These are phyloP conservation scores for Heterochromis multidens DNA, from an alignment of 2,113 vertebrate genomes.

Conservation along the genomic window DNA sequence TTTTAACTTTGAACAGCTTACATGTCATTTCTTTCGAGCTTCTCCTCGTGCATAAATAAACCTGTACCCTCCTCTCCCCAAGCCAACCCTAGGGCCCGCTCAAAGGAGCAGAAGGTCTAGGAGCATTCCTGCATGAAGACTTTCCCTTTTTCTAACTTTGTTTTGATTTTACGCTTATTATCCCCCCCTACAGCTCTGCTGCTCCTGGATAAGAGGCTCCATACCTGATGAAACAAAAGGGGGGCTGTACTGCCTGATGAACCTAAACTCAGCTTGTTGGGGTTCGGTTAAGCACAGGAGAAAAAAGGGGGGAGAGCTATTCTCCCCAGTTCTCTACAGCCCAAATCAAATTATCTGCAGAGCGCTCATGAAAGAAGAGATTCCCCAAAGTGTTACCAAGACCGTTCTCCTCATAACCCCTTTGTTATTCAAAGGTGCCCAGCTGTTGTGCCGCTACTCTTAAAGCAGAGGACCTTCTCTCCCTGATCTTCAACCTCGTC, in stretches of 20 bases:
- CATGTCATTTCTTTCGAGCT: conserved; percentile 41
- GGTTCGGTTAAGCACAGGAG: conserved; percentile 6
- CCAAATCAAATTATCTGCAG: conserved; percentile 75
- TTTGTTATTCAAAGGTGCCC: conserved; percentile 50
- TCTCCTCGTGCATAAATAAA: conserved; percentile 52
- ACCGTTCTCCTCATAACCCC: conserved; percentile 12
- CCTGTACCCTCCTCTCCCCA: conserved; percentile 16
- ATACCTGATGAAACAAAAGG: conserved; percentile 70
- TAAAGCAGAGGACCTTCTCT: conserved; percentile 36
- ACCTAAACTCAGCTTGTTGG: conserved; percentile 24
- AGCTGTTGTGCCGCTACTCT: conserved; percentile 59
- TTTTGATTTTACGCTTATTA: conserved; percentile 72
- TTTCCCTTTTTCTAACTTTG: conserved; percentile 63
- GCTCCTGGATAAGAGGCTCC: conserved; percentile 40
- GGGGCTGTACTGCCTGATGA: conserved; percentile 28
- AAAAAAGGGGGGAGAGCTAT: not conserved
- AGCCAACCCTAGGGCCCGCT: conserved; percentile 6
- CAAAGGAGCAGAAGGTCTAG: conserved; percentile 55
- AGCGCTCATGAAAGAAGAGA: conserved; percentile 49
- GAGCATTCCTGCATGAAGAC: conserved; percentile 59
- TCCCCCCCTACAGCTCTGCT: conserved; percentile 31
- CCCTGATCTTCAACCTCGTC: conserved; percentile 53
- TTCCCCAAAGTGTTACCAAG: conserved; percentile 39
- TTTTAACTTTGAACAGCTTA: conserved; percentile 16
- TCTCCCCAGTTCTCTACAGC: conserved; percentile 66